Evolutionary conservation across 1,140 invertebrate genomes (phyloP).

Genomic region (Saccostrea cuccullata): DNA sequence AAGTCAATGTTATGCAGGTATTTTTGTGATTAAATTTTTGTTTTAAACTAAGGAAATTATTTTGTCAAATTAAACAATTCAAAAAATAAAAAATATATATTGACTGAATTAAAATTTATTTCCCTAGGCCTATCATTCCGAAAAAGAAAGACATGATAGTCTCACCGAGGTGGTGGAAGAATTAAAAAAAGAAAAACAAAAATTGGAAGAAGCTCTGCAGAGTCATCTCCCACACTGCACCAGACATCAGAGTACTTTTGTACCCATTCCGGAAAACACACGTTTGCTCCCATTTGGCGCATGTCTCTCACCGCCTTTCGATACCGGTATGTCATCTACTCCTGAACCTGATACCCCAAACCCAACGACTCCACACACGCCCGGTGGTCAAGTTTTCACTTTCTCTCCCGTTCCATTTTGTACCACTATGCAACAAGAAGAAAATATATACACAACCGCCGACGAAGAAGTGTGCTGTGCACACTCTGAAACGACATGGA

Average conservation of each 20-base stretch:
- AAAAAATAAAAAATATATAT: no score
- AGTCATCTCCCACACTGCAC: background rate
- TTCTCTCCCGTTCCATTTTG: background rate
- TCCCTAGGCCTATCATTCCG: constrained; percentile 31
- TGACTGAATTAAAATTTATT: background rate
- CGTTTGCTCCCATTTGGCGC: background rate
- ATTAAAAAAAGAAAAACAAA: constrained; percentile 31
- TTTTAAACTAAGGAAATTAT: no score
- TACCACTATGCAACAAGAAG: background rate
- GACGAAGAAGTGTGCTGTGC: background rate
- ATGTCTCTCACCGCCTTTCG: background rate
- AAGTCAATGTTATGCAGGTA: constrained; percentile 34
- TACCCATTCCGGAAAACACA: background rate
- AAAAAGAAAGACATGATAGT: constrained; percentile 7
- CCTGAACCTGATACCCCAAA: background rate
- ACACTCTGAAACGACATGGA: background rate
- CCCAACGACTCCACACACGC: constrained; percentile 24
- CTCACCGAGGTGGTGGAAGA: background rate
- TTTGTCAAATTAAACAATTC: no score
- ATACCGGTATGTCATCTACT: background rate
- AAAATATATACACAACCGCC: background rate
- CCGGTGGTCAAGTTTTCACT: constrained; percentile 21
- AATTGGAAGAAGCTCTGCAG: constrained; percentile 15
- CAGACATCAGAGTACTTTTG: background rate
- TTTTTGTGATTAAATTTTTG: background rate